phyloP scores from a whole-genome alignment of 2,888 invertebrate species.

The Clitarchus hookeri region DNA sequence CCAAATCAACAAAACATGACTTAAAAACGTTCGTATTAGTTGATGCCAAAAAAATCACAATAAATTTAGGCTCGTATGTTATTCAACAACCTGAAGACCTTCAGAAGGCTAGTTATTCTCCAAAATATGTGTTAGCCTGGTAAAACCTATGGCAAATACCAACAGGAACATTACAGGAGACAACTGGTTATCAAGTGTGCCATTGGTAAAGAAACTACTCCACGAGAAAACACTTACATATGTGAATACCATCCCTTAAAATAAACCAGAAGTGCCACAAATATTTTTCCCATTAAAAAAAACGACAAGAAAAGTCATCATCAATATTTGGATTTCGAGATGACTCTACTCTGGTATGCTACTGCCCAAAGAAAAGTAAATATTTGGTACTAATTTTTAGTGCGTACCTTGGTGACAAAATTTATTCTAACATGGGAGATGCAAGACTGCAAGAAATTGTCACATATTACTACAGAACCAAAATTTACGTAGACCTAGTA shows the following conservation, averaged over 20 bases:
- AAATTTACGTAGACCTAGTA: conserved; percentile 29
- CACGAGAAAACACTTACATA: background rate
- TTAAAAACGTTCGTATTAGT: no score
- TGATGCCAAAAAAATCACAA: conserved; percentile 41
- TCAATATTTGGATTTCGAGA: conserved; percentile 37
- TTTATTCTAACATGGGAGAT: background rate
- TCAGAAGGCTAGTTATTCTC: conserved; percentile 40
- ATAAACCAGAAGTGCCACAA: conserved; percentile 22
- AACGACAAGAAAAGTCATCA: background rate
- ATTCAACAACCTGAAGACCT: conserved; percentile 43
- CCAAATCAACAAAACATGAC: conserved; percentile 47
- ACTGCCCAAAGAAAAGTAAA: conserved; percentile 27
- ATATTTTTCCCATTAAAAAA: background rate
- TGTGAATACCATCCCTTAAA: conserved; percentile 24
- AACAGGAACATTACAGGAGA: conserved; percentile 43
- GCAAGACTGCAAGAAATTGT: background rate
- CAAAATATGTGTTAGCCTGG: conserved; percentile 39
- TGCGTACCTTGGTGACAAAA: background rate
- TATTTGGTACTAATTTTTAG: background rate
- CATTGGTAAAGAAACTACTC: conserved; percentile 29
- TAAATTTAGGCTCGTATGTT: conserved; percentile 44
- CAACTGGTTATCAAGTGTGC: conserved; percentile 39
- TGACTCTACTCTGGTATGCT: conserved; percentile 36
- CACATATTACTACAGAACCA: background rate
- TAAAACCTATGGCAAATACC: conserved; percentile 38